Evolutionary conservation across 2,888 invertebrate species (phyloP).

Genomic region (Aporophyla nigra): DNA sequence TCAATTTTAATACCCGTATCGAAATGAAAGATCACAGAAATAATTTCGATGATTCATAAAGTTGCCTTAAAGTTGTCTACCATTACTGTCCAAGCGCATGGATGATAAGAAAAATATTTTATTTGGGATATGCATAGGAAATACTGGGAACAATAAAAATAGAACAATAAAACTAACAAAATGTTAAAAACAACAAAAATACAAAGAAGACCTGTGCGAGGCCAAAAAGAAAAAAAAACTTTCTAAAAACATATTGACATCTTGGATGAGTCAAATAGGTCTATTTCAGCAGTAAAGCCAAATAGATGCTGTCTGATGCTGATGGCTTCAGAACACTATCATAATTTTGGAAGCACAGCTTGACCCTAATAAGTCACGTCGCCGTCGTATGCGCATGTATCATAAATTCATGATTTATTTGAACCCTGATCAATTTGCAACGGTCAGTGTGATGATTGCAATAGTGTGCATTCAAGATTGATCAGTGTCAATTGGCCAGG

Average conservation of each 20-base stretch:
- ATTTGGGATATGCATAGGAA: too few relatives aligned
- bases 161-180: too few relatives aligned
- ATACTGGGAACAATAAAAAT: too few relatives aligned
- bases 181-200: too few relatives aligned
- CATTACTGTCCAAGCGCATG: not conserved
- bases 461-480: slow-evolving; percentile 54
- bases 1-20: not conserved
- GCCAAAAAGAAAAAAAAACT: too few relatives aligned
- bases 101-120: not conserved
- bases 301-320: not conserved
- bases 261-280: not conserved
- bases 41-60: not conserved
- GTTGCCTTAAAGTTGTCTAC: not conserved
- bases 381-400: slow-evolving; percentile 21
- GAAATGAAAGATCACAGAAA: not conserved
- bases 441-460: slow-evolving; percentile 49
- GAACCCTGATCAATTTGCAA: slow-evolving; percentile 47
- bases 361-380: not conserved
- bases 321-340: not conserved
- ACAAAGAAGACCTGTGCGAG: too few relatives aligned
- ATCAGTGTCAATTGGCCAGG: slow-evolving; percentile 52
- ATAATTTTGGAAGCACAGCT: not conserved
- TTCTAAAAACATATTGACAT: too few relatives aligned
- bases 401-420: slow-evolving; percentile 33
- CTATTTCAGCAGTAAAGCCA: not conserved